These are phyloP conservation scores for Lymantria dispar DNA, from an alignment of 2,888 invertebrate genomes.

Conservation along the genomic window DNA sequence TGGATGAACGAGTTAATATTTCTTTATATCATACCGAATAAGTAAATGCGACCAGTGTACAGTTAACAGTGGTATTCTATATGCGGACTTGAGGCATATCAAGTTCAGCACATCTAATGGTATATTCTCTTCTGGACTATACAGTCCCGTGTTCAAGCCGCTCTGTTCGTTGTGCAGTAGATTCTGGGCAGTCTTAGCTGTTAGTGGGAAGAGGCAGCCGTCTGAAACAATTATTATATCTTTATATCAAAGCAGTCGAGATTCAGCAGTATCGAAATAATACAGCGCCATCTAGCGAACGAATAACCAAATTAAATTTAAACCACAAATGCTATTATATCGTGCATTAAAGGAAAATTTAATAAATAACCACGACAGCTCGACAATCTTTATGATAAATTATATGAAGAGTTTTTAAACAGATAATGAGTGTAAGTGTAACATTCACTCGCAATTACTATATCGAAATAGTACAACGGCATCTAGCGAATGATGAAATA, in stretches of 20 bases:
- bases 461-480: not conserved
- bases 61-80: slow-evolving; percentile 86
- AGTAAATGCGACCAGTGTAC: slow-evolving; percentile 91
- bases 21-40: slow-evolving; percentile 58
- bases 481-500: too few relatives aligned
- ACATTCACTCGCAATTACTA: too few relatives aligned
- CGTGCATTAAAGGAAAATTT: too few relatives aligned
- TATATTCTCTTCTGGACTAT: slow-evolving; percentile 77
- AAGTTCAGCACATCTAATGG: slow-evolving; percentile 79
- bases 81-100: slow-evolving; percentile 83
- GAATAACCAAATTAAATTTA: too few relatives aligned
- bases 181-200: slow-evolving; percentile 73
- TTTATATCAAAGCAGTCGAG: too few relatives aligned
- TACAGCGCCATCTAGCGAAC: not conserved
- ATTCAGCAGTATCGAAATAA: too few relatives aligned
- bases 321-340: too few relatives aligned
- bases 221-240: slow-evolving; percentile 44
- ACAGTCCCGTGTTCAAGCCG: slow-evolving; percentile 72
- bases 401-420: too few relatives aligned
- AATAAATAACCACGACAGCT: too few relatives aligned
- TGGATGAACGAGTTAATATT: too few relatives aligned
- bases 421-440: too few relatives aligned
- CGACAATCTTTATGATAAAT: too few relatives aligned
- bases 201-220: slow-evolving; percentile 71
- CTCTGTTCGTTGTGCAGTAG: slow-evolving; percentile 75